These are phyloP conservation scores for Chesias legatella DNA, from an alignment of 2,888 invertebrate species.

Conservation along the genomic window DNA sequence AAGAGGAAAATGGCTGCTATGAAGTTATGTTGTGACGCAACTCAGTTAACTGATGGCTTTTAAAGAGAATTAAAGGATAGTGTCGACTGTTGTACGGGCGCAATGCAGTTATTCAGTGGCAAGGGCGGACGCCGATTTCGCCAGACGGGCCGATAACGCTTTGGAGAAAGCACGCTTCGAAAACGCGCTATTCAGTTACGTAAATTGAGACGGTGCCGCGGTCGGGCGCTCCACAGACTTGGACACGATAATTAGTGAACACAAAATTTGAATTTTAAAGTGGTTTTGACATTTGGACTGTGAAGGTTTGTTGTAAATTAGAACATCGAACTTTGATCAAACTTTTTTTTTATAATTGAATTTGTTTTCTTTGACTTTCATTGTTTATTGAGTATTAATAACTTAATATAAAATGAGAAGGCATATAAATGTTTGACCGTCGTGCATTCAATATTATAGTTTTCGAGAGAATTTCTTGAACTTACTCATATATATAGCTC, in stretches of 20 bases:
- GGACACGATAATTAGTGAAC: conserved; percentile 29
- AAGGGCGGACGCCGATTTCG: conserved; percentile 45
- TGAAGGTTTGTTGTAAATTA: conserved; percentile 46
- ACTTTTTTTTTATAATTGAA: conserved; percentile 6
- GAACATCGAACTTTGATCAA: conserved; percentile 10
- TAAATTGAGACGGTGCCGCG: conserved; percentile 37
- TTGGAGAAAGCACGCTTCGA: conserved; percentile 60
- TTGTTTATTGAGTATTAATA: not conserved
- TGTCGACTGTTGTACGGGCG: conserved; percentile 42
- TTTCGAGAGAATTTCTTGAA: too few species aligned
- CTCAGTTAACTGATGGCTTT: conserved; percentile 48
- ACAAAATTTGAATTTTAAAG: conserved; percentile 9
- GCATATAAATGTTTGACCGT: too few species aligned
- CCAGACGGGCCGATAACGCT: conserved; percentile 67
- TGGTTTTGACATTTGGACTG: conserved; percentile 35
- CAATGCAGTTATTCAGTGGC: conserved; percentile 67
- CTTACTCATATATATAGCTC: too few species aligned
- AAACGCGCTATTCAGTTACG: conserved; percentile 40
- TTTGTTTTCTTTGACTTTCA: not conserved
- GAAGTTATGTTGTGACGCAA: conserved; percentile 51
- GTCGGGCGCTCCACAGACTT: conserved; percentile 18
- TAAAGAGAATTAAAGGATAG: conserved; percentile 21
- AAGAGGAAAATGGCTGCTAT: conserved; percentile 54
- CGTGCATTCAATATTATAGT: too few species aligned
- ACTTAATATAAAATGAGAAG: too few species aligned